Percentiles rank a stretch among this genome's conserved stretches.
These are phyloP conservation scores for Numenius phaeopus DNA, from an alignment of 2,797 vertebrate species.

Conservation along the genomic window DNA sequence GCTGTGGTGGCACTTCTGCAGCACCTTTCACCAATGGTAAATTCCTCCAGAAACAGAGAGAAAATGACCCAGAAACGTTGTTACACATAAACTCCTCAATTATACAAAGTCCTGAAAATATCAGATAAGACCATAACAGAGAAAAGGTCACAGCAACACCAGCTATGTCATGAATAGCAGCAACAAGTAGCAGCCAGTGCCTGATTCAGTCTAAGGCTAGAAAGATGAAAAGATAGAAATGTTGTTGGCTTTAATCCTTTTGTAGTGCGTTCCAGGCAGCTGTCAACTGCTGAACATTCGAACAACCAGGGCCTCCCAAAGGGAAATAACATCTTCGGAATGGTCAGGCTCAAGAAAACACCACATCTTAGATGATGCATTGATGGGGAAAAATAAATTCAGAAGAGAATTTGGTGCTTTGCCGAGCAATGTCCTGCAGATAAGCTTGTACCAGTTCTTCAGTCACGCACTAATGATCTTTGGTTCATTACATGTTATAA, in stretches of 20 bases:
- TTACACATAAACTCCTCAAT: constrained; percentile 44
- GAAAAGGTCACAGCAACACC: constrained; percentile 73
- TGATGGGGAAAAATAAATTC: constrained; percentile 71
- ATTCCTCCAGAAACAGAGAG: constrained; percentile 15
- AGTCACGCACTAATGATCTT: constrained; percentile 71
- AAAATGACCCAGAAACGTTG: constrained; percentile 37
- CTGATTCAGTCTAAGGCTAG: constrained; percentile 63
- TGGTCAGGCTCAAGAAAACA: constrained; percentile 73
- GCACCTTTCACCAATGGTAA: constrained; percentile 15
- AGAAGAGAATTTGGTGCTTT: constrained; percentile 64
- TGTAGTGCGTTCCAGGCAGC: constrained; percentile 71
- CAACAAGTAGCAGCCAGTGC: constrained; percentile 76
- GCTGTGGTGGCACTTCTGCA: neutral
- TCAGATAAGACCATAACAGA: constrained; percentile 64
- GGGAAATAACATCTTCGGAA: constrained; percentile 76
- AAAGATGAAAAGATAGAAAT: constrained; percentile 78
- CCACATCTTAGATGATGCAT: constrained; percentile 72
- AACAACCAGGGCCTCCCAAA: constrained; percentile 73
- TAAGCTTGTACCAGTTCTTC: constrained; percentile 65
- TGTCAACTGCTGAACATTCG: constrained; percentile 71
- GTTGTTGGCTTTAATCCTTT: constrained; percentile 71
- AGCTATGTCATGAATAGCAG: constrained; percentile 71
- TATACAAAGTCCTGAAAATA: constrained; percentile 53
- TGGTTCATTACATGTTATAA: constrained; percentile 54
- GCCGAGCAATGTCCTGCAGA: constrained; percentile 70